These are phyloP conservation scores for Temnopleurus reevesii DNA, from an alignment of 53 echinoderm and acorn worm genomes.

Conservation along the genomic window DNA sequence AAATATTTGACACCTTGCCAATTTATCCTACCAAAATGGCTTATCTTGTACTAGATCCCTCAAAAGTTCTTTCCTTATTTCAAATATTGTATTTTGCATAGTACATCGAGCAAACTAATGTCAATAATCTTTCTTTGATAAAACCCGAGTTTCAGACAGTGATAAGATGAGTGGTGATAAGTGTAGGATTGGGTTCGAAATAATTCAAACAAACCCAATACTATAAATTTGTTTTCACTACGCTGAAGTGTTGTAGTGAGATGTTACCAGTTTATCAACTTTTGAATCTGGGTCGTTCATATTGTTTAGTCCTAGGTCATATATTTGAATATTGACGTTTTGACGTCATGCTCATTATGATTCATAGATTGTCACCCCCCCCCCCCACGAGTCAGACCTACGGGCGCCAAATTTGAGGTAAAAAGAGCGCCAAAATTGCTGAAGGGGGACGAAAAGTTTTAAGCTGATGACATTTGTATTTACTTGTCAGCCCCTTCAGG, in stretches of 20 bases:
- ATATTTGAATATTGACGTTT: too few relatives aligned
- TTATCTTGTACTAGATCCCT: not conserved
- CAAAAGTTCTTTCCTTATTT: not conserved
- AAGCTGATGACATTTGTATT: not conserved
- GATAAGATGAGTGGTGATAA: slow-evolving; percentile 15
- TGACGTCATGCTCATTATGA: not conserved
- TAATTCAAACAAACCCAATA: not conserved
- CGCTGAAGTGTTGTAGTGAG: not conserved
- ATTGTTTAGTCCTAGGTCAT: not conserved
- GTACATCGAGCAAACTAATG: not conserved
- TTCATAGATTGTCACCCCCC: not conserved
- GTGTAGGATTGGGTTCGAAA: not conserved
- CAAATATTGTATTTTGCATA: not conserved
- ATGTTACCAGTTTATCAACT: not conserved
- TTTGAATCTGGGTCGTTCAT: not conserved
- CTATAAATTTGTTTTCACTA: slow-evolving; percentile 7
- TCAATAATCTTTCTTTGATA: slow-evolving; percentile 39
- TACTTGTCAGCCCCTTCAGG: too few relatives aligned
- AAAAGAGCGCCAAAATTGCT: too few relatives aligned
- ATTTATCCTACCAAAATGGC: not conserved
- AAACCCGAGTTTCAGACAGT: slow-evolving; percentile 29
- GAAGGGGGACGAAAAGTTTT: too few relatives aligned
- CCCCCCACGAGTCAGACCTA: too few relatives aligned
- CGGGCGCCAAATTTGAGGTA: too few relatives aligned
- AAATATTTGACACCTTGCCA: slow-evolving; percentile 11